Percentiles rank a stretch among this genome's conserved stretches.
These are phyloP conservation scores for Drosophila ananassae DNA, from an alignment of 1,140 invertebrate species.

Conservation along the genomic window DNA sequence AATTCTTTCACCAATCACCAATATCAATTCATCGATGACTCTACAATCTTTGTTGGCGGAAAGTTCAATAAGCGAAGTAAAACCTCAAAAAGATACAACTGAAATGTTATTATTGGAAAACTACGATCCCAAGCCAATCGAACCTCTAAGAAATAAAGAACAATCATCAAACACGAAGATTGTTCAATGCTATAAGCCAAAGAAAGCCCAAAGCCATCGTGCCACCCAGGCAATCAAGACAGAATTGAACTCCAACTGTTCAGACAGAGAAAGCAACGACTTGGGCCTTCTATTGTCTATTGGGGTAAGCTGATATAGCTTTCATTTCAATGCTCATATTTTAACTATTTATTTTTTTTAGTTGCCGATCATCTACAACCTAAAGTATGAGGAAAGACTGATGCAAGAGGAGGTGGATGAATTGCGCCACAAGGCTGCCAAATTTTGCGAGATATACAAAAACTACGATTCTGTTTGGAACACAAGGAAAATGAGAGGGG, in stretches of 20 bases:
- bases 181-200: neutral
- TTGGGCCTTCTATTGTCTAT: slow-evolving; percentile 1
- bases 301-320: slow-evolving; percentile 41
- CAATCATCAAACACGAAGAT: no score
- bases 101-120: no score
- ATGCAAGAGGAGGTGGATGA: slow-evolving; percentile 29
- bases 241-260: neutral
- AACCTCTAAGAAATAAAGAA: no score
- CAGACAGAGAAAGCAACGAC: neutral
- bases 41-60: neutral
- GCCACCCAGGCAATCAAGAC: no score
- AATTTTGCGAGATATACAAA: slow-evolving; percentile 27
- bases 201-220: neutral
- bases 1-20: neutral
- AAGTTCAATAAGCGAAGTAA: no score
- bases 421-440: slow-evolving; percentile 29
- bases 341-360: slow-evolving; percentile 10
- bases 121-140: no score
- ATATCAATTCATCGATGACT: neutral
- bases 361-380: slow-evolving; percentile 46
- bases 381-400: slow-evolving; percentile 36
- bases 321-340: no score
- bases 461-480: slow-evolving; percentile 40
- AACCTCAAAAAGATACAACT: no score
- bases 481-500: neutral